Percentiles rank a stretch among this genome's conserved stretches.
Evolutionary conservation across 92 coral and sea anemone genomes (phyloP).

Genomic region (Epizoanthus fatuus): DNA sequence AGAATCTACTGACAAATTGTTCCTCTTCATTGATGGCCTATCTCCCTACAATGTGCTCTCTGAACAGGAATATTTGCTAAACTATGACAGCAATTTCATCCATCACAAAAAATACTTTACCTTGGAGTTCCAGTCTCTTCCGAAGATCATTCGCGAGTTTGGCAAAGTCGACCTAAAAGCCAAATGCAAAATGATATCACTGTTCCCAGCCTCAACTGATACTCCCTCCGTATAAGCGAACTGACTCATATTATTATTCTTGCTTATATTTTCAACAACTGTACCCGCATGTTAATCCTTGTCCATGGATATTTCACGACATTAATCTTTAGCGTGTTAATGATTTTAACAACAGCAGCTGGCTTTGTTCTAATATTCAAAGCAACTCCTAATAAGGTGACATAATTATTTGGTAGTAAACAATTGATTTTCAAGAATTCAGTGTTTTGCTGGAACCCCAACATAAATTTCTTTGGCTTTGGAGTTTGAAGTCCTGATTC

Average conservation of each 20-base stretch:
- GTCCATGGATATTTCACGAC: conserved; percentile 3
- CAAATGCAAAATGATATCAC: not conserved
- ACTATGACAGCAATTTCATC: not conserved
- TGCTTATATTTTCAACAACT: not conserved
- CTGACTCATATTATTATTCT: not conserved
- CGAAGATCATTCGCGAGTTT: conserved; percentile 88
- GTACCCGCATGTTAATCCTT: conserved; percentile 8
- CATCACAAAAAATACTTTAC: conserved; percentile 31
- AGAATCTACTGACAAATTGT: no score
- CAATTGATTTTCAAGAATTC: not conserved
- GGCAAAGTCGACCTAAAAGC: conserved; percentile 77
- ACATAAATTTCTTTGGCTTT: no score
- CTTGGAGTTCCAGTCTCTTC: conserved; percentile 75
- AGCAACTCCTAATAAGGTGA: not conserved
- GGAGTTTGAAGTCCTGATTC: no score
- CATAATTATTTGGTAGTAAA: not conserved
- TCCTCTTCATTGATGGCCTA: no score
- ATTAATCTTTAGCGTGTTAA: conserved; percentile 1
- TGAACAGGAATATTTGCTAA: not conserved
- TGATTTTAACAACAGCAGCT: not conserved
- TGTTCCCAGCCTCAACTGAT: not conserved
- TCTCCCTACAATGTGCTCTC: no score
- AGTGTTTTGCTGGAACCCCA: no score
- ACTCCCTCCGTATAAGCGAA: not conserved
- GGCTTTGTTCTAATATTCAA: not conserved